Evolutionary conservation across 1,140 invertebrate genomes (phyloP).

Genomic region (Delia radicum): DNA sequence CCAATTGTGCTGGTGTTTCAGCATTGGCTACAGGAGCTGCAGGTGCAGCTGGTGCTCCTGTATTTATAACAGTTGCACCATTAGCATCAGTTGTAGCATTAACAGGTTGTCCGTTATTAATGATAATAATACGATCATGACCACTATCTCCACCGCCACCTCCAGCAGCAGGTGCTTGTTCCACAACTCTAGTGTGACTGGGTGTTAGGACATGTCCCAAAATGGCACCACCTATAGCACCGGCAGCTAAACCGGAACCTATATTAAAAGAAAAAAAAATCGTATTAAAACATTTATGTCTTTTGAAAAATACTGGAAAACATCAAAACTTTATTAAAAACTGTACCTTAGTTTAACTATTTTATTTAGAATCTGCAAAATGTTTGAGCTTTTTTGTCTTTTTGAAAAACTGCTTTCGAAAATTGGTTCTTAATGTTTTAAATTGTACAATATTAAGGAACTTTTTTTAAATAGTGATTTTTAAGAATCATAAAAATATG

Average conservation of each 20-base stretch:
- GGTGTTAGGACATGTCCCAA: constrained; percentile 47
- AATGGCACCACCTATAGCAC: constrained; percentile 46
- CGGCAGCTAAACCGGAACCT: constrained; percentile 48
- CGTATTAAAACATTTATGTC: no score
- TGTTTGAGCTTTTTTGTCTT: no score
- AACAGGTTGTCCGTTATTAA: constrained; percentile 48
- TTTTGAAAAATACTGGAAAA: no score
- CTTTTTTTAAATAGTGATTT: no score
- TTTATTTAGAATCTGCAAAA: no score
- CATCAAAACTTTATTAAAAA: no score
- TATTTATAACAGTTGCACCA: constrained; percentile 47
- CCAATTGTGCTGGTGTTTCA: constrained; percentile 34
- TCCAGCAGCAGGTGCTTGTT: constrained; percentile 35
- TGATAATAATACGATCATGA: constrained; percentile 50
- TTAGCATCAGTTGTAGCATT: constrained; percentile 37
- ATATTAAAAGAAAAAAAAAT: neutral
- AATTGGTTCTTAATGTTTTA: no score
- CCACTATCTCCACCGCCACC: constrained; percentile 33
- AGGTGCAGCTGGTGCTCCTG: constrained; percentile 34
- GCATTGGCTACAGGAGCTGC: constrained; percentile 56
- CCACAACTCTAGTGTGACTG: constrained; percentile 31
- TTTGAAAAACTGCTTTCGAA: no score
- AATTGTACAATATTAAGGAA: no score
- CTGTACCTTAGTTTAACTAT: no score
- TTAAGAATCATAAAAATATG: no score